phyloP scores from a whole-genome alignment of 92 coral and sea anemone species.

The Palythoa grandiflora region DNA sequence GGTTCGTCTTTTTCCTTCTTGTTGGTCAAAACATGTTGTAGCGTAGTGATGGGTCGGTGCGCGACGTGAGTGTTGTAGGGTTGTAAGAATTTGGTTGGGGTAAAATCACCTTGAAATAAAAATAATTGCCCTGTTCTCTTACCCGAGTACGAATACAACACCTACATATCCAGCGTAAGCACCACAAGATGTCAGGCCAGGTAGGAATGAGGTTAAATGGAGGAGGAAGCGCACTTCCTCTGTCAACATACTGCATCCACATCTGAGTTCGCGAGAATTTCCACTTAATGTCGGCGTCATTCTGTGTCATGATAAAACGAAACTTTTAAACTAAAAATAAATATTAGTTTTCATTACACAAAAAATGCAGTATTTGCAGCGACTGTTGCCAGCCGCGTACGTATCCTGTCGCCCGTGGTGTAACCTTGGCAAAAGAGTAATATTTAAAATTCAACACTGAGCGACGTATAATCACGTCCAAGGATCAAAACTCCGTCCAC shows the following conservation, averaged over 20 bases:
- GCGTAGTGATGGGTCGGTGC: too few species aligned
- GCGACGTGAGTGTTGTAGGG: background rate
- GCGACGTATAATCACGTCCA: too few species aligned
- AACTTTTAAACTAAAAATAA: background rate
- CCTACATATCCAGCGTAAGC: background rate
- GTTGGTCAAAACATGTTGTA: too few species aligned
- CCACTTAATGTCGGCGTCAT: slow-evolving; percentile 91
- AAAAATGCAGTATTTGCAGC: background rate
- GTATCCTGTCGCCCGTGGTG: too few species aligned
- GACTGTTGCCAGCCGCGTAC: background rate
- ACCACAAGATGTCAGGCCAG: slow-evolving; percentile 54
- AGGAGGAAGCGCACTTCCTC: slow-evolving; percentile 82
- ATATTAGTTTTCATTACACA: too few species aligned
- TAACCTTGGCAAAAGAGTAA: too few species aligned
- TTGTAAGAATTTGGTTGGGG: background rate
- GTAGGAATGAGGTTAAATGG: slow-evolving; percentile 91
- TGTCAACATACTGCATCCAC: slow-evolving; percentile 94
- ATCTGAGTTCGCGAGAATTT: slow-evolving; percentile 88
- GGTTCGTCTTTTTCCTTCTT: too few species aligned
- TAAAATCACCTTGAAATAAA: background rate
- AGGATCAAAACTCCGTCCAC: too few species aligned
- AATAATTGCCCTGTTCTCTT: background rate
- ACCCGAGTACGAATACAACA: slow-evolving; percentile 11
- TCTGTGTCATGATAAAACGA: slow-evolving; percentile 45
- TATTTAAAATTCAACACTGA: too few species aligned